Evolutionary conservation across 2,888 invertebrate genomes (phyloP), one percentile per base, ranked within the genome.

Genomic region (Tenthredo distinguenda): DNA sequence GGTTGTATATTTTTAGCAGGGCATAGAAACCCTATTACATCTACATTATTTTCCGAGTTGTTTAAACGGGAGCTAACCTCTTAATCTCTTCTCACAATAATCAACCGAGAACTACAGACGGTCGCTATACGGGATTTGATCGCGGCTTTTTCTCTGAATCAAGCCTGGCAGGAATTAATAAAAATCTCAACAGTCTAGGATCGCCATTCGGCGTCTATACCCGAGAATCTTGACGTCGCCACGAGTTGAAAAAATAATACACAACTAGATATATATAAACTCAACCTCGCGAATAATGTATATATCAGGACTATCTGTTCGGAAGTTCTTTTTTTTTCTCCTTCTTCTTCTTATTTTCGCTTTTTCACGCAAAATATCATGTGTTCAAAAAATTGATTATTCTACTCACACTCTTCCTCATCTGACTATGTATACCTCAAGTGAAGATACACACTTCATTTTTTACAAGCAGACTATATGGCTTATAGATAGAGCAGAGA

Each of bases 71-170:
- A 18, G 21, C 34, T 37, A 77, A 77, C 77, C 77, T 77, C 77
- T 77, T 55, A 50, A 77, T 77, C 77, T 77, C 77, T 77, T 77
- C 34, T 50, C 77, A 77, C 77, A 77, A 47, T 77, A 77, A 77
- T 77, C 77, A 77, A 77, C 55, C 18, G 9, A 77, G 43, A 43
- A 74, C 40, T 43, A 74, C 40, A 74, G 21, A 74, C 18, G 21
- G 21, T 74, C 4, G 21, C 71, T 34, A 31, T 77, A 47, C 50
- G 55, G 55, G 31, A 55, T 40, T 77, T 55, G 31, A 68, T 55
- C 50, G 26, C 77, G 77, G n/a, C 18, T 77, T 50, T 40, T 77
- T 50, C 47, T 50, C 47, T 77, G 15, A 77, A 50, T 77, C 77
- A 40, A 77, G 77, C 50, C 31, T 40, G 50, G 50, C 77, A 77